Conservation (phyloP, 64 coral and sea anemone genomes). For the Anthopleura sola region DNA sequence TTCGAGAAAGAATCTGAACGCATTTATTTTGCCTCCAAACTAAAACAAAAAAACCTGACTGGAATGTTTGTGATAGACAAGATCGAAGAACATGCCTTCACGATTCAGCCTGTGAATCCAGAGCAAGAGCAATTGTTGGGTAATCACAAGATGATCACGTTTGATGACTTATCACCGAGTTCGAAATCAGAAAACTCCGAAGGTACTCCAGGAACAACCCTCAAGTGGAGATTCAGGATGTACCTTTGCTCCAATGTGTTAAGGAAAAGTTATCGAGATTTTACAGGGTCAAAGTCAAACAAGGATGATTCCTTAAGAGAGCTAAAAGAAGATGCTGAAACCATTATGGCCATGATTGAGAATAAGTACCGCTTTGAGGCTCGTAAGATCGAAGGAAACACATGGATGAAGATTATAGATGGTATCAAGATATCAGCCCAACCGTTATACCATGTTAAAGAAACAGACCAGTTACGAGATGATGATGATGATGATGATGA, state of each 20-base stretch:
- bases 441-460: neutral
- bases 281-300: no score
- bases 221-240: conserved; percentile 39
- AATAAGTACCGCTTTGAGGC: neutral
- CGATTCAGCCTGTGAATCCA: conserved; percentile 37
- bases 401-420: conserved; percentile 26
- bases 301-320: neutral
- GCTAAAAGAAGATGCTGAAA: neutral
- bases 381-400: neutral
- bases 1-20: conserved; percentile 75
- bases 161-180: neutral
- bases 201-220: neutral
- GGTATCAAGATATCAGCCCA: neutral
- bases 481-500: neutral
- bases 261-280: neutral
- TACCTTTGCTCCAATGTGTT: conserved; percentile 5
- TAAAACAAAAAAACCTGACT: conserved; percentile 19
- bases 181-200: neutral
- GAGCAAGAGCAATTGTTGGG: conserved; percentile 44
- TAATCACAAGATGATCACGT: conserved; percentile 35
- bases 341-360: neutral
- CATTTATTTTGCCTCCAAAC: conserved; percentile 46
- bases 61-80: conserved; percentile 45
- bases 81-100: conserved; percentile 41
- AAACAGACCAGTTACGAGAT: neutral